Evolutionary conservation across 2,797 vertebrate species (phyloP).

Genomic region (Bovichtus diacanthus): DNA sequence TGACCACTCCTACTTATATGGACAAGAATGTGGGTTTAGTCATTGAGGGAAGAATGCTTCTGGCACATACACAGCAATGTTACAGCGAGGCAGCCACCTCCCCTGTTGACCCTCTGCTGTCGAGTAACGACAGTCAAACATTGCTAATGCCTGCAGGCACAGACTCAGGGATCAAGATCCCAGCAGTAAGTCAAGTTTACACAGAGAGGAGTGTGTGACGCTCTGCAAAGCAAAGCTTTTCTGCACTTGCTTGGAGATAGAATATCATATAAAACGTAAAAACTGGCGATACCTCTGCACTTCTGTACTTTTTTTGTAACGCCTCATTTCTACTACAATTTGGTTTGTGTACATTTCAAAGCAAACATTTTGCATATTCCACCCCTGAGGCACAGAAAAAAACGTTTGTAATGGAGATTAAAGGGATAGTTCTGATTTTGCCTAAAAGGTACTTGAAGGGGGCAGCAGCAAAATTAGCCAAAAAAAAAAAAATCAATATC

Average conservation of each 20-base stretch:
- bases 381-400: too few relatives aligned
- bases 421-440: too few relatives aligned
- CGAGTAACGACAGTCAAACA: rapidly evolving
- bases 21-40: constrained; percentile 54
- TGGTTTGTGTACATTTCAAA: too few relatives aligned
- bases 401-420: too few relatives aligned
- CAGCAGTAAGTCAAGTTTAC: too few relatives aligned
- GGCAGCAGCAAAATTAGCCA: too few relatives aligned
- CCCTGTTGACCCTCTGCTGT: constrained; percentile 17
- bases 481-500: too few relatives aligned
- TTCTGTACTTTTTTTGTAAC: too few relatives aligned
- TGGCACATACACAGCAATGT: constrained; percentile 22
- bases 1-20: not conserved
- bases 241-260: not conserved
- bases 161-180: not conserved
- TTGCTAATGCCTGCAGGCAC: not conserved
- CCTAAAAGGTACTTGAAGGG: too few relatives aligned
- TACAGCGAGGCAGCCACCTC: not conserved
- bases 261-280: too few relatives aligned
- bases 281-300: too few relatives aligned
- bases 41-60: constrained; percentile 24
- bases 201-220: not conserved
- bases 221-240: not conserved
- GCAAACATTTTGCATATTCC: too few relatives aligned
- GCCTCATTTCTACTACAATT: not conserved